Conservation (phyloP, 2,113 vertebrate genomes). For the Burhinus bistriatus region DNA sequence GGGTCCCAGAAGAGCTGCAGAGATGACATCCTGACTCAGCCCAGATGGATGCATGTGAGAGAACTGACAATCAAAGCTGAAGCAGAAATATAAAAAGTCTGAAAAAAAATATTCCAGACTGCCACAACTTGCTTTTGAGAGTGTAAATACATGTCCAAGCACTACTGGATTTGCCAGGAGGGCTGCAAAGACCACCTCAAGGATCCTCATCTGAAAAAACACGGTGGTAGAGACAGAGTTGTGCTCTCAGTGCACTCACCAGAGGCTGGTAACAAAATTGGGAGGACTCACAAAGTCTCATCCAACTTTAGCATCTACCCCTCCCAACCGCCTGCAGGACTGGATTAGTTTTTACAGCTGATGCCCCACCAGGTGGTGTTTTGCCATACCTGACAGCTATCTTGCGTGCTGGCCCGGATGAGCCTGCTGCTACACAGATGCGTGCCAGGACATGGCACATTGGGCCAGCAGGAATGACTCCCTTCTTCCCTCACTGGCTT, state of each 20-base stretch:
- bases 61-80: not conserved
- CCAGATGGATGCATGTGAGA: not conserved
- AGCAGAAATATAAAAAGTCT: not conserved
- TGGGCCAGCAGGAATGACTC: not conserved
- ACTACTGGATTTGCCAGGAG: not conserved
- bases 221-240: not conserved
- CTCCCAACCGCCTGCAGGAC: not conserved
- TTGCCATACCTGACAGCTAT: not conserved
- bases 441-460: not conserved
- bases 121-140: not conserved
- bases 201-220: not conserved
- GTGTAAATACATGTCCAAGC: not conserved
- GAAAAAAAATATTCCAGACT: not conserved
- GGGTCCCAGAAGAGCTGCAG: not conserved
- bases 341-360: not conserved
- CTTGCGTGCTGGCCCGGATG: too few relatives aligned
- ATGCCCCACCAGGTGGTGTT: not conserved
- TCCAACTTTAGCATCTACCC: not conserved
- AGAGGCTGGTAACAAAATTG: not conserved
- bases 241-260: not conserved
- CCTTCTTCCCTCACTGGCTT: not conserved
- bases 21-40: not conserved
- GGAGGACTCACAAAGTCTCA: not conserved
- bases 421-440: not conserved
- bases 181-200: not conserved